Percentiles rank a stretch among this genome's conserved stretches.
Evolutionary conservation across 1,140 invertebrate species (phyloP).

Genomic region (Procambarus clarkii): DNA sequence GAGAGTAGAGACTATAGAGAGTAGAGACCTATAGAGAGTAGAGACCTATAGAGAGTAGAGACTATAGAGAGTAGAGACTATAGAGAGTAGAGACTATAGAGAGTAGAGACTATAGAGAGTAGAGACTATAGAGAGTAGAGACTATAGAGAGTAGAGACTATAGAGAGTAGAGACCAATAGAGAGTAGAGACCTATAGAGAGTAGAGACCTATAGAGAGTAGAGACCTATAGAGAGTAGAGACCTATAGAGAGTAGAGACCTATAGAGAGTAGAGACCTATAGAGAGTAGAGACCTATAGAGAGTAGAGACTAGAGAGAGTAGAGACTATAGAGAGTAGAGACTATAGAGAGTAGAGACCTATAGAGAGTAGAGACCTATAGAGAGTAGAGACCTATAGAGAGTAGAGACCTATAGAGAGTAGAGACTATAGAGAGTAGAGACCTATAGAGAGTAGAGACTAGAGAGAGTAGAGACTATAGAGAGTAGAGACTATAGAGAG

Average conservation of each 20-base stretch:
- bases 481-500: no score
- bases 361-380: no score
- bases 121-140: not conserved
- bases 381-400: no score
- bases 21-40: no score
- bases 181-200: no score
- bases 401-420: no score
- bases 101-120: not conserved
- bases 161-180: no score
- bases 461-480: not conserved
- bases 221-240: not conserved
- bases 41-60: not conserved
- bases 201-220: not conserved
- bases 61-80: not conserved
- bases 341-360: not conserved
- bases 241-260: not conserved
- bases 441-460: not conserved
- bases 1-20: not conserved
- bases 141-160: not conserved
- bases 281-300: no score
- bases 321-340: not conserved
- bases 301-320: not conserved
- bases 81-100: no score
- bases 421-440: not conserved
- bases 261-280: no score